Conservation (phyloP, 2,797 vertebrate species). For the Hydrophis major region DNA sequence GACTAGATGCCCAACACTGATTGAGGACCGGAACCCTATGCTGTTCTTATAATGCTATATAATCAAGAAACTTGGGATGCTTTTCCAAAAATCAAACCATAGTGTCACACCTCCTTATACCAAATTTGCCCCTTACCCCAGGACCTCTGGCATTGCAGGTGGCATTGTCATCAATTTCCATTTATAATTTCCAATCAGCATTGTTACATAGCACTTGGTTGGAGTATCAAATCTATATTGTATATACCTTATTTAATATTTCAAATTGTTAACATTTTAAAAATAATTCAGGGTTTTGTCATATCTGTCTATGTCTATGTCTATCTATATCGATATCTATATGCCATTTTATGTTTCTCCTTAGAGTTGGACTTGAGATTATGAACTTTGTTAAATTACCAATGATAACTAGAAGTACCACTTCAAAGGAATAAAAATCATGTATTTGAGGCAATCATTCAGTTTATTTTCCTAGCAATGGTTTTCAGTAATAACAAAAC, state of each 20-base stretch:
- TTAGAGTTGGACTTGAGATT: slow-evolving; percentile 13
- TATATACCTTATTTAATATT: background rate
- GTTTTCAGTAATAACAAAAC: slow-evolving; percentile 13
- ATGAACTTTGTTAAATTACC: slow-evolving; percentile 9
- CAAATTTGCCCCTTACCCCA: background rate
- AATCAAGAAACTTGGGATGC: background rate
- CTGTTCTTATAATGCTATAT: background rate
- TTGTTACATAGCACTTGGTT: background rate
- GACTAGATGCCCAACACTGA: background rate
- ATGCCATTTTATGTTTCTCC: slow-evolving; percentile 1
- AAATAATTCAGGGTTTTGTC: background rate
- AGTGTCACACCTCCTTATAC: background rate
- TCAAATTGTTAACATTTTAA: background rate
- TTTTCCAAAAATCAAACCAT: background rate
- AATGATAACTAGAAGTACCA: background rate
- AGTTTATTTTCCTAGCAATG: slow-evolving; percentile 9
- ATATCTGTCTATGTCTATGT: background rate
- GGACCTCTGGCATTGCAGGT: background rate
- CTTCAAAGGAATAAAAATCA: slow-evolving; percentile 12
- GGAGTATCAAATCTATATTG: background rate
- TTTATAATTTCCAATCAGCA: background rate
- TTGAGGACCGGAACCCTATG: background rate
- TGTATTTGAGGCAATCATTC: background rate
- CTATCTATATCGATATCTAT: background rate
- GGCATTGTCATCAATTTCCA: background rate